A percentile compares a stretch with the other conserved stretches of the same genome.
Conservation (phyloP, 1,140 invertebrate genomes). For the Palaemon carinicauda region DNA sequence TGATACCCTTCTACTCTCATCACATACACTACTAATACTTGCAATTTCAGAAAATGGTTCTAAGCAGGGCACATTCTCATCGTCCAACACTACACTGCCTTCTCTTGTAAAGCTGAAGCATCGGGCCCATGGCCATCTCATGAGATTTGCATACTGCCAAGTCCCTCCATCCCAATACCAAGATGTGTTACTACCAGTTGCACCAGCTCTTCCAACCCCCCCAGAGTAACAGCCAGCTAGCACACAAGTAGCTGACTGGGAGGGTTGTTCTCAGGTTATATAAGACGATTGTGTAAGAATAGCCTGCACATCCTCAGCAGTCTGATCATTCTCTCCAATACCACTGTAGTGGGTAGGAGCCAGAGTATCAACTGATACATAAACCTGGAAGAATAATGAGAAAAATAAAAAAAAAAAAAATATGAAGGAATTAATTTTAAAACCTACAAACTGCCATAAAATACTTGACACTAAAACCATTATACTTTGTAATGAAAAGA, state of each 20-base stretch:
- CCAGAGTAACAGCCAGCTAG: conserved; percentile 36
- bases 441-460: too few relatives aligned
- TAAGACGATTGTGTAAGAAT: conserved; percentile 44
- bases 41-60: conserved; percentile 11
- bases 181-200: background rate
- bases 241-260: conserved; percentile 35
- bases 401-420: too few relatives aligned
- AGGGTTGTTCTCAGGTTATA: conserved; percentile 47
- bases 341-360: conserved; percentile 47
- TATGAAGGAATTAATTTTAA: too few relatives aligned
- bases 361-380: conserved; percentile 48
- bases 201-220: conserved; percentile 13
- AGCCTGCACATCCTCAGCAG: conserved; percentile 46
- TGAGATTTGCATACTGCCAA: background rate
- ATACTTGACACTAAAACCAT: too few relatives aligned
- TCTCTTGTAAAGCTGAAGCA: conserved; percentile 42
- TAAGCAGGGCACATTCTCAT: conserved; percentile 42
- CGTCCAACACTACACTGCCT: conserved; percentile 35
- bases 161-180: background rate
- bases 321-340: conserved; percentile 33
- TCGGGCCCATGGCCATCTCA: conserved; percentile 21
- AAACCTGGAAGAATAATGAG: conserved; percentile 20
- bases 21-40: background rate
- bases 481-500: background rate
- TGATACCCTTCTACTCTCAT: background rate